phyloP scores from a whole-genome alignment of 2,888 invertebrate species.

The Galerucella nymphaeae region DNA sequence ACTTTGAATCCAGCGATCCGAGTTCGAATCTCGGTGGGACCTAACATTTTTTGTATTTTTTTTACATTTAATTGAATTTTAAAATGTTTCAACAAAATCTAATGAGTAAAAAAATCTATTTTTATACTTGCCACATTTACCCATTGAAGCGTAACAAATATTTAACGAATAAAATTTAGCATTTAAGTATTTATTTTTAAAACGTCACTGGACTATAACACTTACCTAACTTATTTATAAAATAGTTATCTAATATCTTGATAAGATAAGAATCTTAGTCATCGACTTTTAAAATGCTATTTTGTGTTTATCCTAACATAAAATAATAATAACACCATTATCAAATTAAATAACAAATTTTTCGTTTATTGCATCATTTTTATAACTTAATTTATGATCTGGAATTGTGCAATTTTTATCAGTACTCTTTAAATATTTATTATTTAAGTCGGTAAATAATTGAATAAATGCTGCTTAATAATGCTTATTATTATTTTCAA shows the following conservation, averaged over 20 bases:
- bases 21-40: constrained; percentile 85
- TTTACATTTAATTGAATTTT: not conserved
- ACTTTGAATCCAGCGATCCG: constrained; percentile 85
- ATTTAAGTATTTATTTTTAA: not conserved
- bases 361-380: not conserved
- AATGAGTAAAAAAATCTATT: no score
- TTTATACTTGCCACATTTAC: no score
- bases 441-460: no score
- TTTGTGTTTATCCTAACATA: not conserved
- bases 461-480: no score
- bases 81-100: no score
- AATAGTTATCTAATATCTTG: constrained; percentile 7
- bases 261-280: not conserved
- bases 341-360: constrained; percentile 8
- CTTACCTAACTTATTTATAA: constrained; percentile 7
- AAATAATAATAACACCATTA: not conserved
- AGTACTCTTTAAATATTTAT: no score
- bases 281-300: not conserved
- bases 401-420: no score
- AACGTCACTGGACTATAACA: not conserved
- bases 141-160: no score
- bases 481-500: no score
- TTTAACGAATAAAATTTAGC: no score
- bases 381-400: not conserved
- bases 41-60: constrained; percentile 53